These are phyloP conservation scores for Trematomus loennbergii DNA, from an alignment of 2,113 vertebrate species.

Conservation along the genomic window DNA sequence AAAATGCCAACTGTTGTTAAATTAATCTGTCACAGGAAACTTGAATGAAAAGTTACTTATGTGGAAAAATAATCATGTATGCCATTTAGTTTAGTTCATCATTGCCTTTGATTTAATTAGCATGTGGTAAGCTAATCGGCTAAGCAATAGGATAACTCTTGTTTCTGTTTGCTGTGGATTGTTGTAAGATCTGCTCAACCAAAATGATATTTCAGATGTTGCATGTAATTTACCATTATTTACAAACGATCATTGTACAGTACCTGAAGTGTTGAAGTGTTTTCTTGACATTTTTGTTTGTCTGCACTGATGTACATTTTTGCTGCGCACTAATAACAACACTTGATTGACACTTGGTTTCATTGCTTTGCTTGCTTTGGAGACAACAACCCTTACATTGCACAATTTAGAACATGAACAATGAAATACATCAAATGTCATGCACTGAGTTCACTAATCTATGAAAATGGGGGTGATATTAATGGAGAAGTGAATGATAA, in stretches of 20 bases:
- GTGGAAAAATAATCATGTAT: background rate
- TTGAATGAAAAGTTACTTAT: background rate
- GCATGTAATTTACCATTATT: background rate
- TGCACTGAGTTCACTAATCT: background rate
- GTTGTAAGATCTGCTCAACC: background rate
- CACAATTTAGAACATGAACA: background rate
- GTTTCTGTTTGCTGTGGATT: background rate
- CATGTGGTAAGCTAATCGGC: background rate
- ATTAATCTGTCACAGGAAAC: background rate
- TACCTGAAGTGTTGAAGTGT: background rate
- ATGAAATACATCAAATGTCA: background rate
- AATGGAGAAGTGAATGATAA: slow-evolving; percentile 9
- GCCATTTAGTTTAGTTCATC: background rate
- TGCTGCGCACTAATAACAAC: background rate
- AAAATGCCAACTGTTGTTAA: background rate
- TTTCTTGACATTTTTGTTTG: background rate
- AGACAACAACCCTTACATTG: background rate
- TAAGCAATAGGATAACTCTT: background rate
- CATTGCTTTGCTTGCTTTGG: background rate
- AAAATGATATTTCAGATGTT: background rate
- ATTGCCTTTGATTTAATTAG: background rate
- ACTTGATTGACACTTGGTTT: background rate
- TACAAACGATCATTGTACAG: background rate
- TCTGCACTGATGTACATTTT: background rate
- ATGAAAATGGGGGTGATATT: background rate